These are phyloP conservation scores for Tetrao urogallus DNA, from an alignment of 2,113 vertebrate genomes.

Conservation along the genomic window DNA sequence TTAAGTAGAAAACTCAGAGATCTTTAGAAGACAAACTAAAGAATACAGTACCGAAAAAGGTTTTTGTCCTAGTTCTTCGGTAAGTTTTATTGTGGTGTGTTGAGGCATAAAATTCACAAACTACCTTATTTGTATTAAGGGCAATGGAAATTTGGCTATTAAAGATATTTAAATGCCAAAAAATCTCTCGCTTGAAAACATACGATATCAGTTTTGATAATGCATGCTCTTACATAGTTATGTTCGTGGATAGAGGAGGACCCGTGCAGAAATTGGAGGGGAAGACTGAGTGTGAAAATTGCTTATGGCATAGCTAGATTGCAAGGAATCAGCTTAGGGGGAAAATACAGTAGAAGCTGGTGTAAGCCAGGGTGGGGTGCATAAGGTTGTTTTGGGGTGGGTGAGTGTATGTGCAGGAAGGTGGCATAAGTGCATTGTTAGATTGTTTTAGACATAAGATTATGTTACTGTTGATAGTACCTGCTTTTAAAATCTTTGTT, in stretches of 20 bases:
- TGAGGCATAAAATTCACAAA: neutral
- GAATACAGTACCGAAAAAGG: neutral
- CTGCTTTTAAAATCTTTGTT: neutral
- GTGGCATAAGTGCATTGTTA: neutral
- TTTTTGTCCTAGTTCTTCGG: neutral
- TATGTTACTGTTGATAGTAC: neutral
- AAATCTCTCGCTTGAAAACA: neutral
- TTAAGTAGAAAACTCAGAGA: neutral
- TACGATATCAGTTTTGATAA: neutral
- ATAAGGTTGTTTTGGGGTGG: neutral
- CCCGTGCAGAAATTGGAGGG: neutral
- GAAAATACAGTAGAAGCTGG: neutral
- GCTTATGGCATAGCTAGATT: neutral
- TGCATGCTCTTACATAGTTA: neutral
- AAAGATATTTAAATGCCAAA: neutral
- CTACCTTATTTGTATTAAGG: neutral
- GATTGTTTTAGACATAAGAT: neutral
- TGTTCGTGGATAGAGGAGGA: neutral
- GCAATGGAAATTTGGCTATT: neutral
- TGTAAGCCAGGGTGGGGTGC: neutral
- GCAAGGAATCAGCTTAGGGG: neutral
- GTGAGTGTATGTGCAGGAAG: neutral
- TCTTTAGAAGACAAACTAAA: neutral
- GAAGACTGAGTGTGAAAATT: neutral
- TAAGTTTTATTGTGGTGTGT: neutral